Percentiles rank a stretch among this genome's conserved stretches.
phyloP scores from a whole-genome alignment of 2,113 vertebrate genomes.

The Xiphophorus hellerii region DNA sequence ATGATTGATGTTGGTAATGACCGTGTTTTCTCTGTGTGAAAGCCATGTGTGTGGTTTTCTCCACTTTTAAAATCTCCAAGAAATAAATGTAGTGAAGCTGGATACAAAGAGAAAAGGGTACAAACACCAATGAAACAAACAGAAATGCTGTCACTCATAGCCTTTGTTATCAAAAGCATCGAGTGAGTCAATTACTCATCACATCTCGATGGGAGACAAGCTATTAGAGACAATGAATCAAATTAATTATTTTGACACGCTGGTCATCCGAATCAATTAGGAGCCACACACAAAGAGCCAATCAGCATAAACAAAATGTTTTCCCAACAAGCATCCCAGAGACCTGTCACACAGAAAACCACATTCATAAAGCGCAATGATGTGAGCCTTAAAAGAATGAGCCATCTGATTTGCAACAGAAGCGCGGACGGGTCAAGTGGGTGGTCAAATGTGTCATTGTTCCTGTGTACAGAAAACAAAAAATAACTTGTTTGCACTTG shows the following conservation, averaged over 20 bases:
- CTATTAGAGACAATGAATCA: conserved; percentile 67
- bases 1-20: conserved; percentile 79
- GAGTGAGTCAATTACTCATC: conserved; percentile 32
- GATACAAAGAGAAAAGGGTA: conserved; percentile 26
- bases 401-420: conserved; percentile 26
- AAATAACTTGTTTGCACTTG: conserved; percentile 51
- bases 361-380: conserved; percentile 59
- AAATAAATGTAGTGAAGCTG: conserved; percentile 20
- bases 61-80: conserved; percentile 36
- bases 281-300: conserved; percentile 57
- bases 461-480: conserved; percentile 51
- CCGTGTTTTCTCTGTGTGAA: conserved; percentile 65
- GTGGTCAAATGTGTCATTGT: conserved; percentile 58
- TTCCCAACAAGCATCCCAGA: conserved; percentile 51
- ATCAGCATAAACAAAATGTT: conserved; percentile 61
- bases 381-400: conserved; percentile 45
- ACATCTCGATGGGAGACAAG: conserved; percentile 39
- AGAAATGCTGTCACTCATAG: conserved; percentile 13
- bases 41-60: conserved; percentile 55
- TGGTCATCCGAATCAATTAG: conserved; percentile 74
- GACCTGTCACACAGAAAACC: conserved; percentile 64
- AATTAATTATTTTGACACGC: conserved; percentile 69
- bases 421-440: conserved; percentile 61
- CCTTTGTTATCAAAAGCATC: conserved; percentile 33
- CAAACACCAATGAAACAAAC: conserved; percentile 12